Base-by-base conservation (phyloP, 2,888 invertebrate genomes). In the Mythimna impura region DNA sequence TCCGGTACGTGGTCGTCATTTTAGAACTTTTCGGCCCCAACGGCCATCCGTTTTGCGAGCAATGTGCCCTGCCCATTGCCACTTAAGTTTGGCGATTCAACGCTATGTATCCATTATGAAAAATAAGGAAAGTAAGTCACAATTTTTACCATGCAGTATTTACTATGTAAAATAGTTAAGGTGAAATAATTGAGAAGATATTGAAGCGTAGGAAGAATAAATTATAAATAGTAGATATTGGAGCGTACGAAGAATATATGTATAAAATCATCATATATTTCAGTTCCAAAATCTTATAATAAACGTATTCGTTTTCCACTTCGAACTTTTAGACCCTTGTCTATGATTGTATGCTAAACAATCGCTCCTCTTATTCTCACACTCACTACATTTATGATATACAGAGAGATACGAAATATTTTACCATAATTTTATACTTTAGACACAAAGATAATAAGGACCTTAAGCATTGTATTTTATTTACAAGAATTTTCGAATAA, bases 341-440 rank as follows among this genome's bases (percentile, higher is more conserved):
- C 30, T 71, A 65, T 58, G 30, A 81, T 71, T 71, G 64, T 73
- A 76, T 73, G 75, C 61, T 76, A 71, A 80, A 64, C 55, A 63
- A 72, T 22, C 20, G 57, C n/a, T 66, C 34, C 54, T 40, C n/a
- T n/a, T n/a, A n/a, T n/a, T n/a, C n/a, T n/a, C n/a, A n/a, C n/a
- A 52, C 50, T 57, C 63, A 65, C 36, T 58, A 25, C 43, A 14
- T 64, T 47, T 68, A 80, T 70, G 43, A 58, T 30, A 77, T 72
- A 57, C 50, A 78, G 52, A 73, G 52, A 73, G 62, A 72, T 74
- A 69, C n/a, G 50, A 68, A 64, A 73, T 66, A 60, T 60, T 58
- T 79, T 81, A 77, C 40, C 76, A 70, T 81, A 73, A 81, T 74
- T 76, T 43, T 22, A 30, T 36, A 60, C n/a, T 76, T 78, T 63